Conservation (phyloP, 2,113 vertebrate species). For the Podarcis muralis region DNA sequence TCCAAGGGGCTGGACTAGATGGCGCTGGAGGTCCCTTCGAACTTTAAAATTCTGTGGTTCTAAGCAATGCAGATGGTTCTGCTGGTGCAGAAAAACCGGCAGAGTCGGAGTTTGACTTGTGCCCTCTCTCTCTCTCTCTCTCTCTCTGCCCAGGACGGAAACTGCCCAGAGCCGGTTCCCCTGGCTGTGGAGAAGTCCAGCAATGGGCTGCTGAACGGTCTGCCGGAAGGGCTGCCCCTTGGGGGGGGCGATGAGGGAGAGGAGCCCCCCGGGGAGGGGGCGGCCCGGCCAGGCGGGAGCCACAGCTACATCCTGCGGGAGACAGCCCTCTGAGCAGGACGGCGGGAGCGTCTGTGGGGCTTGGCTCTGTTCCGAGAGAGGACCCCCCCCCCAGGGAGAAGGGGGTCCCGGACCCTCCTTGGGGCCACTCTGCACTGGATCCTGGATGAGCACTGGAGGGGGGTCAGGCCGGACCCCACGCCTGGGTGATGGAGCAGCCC, state of each 20-base stretch:
- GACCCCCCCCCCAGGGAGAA: too few relatives aligned
- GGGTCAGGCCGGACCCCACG: not conserved
- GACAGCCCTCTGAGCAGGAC: slow-evolving; percentile 78
- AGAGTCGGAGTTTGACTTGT: not conserved
- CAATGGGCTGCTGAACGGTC: slow-evolving; percentile 67
- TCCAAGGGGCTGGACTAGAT: too few relatives aligned
- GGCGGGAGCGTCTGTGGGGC: not conserved
- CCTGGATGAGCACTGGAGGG: not conserved
- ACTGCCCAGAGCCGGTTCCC: slow-evolving; percentile 25
- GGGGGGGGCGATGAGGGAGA: slow-evolving; percentile 54
- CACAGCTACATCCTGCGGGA: slow-evolving; percentile 76
- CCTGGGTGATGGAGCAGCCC: not conserved
- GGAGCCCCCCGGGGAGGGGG: slow-evolving; percentile 41
- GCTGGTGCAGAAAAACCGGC: rapidly evolving
- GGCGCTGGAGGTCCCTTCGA: too few relatives aligned
- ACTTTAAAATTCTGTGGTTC: too few relatives aligned
- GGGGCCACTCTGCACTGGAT: not conserved
- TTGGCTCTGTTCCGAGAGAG: not conserved
- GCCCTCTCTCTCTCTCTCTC: not conserved
- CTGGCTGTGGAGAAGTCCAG: slow-evolving; percentile 70
- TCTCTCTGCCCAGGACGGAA: slow-evolving; percentile 63
- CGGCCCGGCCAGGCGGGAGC: slow-evolving; percentile 18
- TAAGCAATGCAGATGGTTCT: too few relatives aligned
- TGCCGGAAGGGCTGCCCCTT: not conserved
- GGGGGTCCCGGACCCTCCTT: not conserved